Percentiles rank a stretch among this genome's conserved stretches.
Evolutionary conservation across 2,797 vertebrate species (phyloP).

Genomic region (Dicrostonyx torquatus): DNA sequence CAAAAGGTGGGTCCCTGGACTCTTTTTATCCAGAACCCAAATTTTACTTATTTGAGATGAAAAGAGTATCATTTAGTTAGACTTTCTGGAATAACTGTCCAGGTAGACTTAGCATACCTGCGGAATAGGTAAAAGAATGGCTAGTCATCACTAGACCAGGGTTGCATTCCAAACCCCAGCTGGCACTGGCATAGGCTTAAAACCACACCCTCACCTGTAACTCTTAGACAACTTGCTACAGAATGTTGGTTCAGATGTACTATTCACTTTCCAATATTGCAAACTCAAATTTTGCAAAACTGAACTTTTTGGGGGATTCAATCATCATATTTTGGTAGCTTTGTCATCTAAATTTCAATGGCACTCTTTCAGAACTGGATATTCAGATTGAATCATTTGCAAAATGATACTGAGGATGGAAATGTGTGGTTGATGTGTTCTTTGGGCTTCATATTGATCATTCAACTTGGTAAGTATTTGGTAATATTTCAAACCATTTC

Average conservation of each 20-base stretch:
- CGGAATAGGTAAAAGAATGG: background rate
- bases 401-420: background rate
- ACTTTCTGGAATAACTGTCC: constrained; percentile 5
- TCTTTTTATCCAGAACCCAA: background rate
- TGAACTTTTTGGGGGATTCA: background rate
- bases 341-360: constrained; percentile 52
- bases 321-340: constrained; percentile 27
- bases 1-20: background rate
- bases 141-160: background rate
- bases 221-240: background rate
- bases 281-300: background rate
- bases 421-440: background rate
- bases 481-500: constrained; percentile 65
- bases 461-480: constrained; percentile 57
- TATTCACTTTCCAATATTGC: constrained; percentile 17
- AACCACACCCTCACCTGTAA: background rate
- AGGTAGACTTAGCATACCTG: background rate
- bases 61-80: background rate
- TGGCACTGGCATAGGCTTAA: background rate
- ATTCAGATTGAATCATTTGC: constrained; percentile 27
- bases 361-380: background rate
- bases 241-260: background rate
- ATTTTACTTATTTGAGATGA: background rate
- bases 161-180: background rate
- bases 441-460: background rate